Evolutionary conservation across 2,113 vertebrate species (phyloP).

Genomic region (Penelope pileata): DNA sequence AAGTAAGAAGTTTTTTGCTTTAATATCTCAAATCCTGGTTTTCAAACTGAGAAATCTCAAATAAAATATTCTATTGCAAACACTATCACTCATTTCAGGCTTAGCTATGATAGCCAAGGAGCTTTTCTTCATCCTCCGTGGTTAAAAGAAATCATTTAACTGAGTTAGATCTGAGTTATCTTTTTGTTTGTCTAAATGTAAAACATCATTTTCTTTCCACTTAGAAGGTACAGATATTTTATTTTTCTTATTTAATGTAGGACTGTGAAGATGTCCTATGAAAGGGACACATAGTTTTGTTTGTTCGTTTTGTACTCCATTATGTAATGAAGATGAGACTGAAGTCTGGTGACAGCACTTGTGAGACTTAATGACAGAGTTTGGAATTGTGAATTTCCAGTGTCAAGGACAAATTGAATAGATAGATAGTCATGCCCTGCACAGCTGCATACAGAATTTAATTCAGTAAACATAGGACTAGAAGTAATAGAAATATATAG

Average conservation of each 20-base stretch:
- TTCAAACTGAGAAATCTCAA: neutral
- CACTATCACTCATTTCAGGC: neutral
- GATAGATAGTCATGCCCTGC: neutral
- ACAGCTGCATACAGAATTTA: neutral
- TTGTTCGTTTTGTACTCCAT: accelerated
- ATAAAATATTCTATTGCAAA: neutral
- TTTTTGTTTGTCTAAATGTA: neutral
- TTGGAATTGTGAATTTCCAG: neutral
- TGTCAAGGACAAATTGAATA: neutral
- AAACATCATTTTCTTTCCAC: neutral
- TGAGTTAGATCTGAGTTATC: neutral
- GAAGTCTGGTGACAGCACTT: neutral
- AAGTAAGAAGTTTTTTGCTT: neutral
- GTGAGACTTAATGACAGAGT: neutral
- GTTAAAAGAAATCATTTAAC: neutral
- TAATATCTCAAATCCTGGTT: neutral
- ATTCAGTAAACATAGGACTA: neutral
- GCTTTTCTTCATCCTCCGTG: neutral
- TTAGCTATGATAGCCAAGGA: neutral
- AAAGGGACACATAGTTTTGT: accelerated
- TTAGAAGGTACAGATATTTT: neutral
- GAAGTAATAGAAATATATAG: neutral
- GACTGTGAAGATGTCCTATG: accelerated
- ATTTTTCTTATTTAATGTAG: neutral
- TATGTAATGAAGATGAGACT: neutral